Percentiles rank a stretch among this genome's conserved stretches.
phyloP scores from a whole-genome alignment of 2,797 vertebrate genomes.

The Sparus aurata region DNA sequence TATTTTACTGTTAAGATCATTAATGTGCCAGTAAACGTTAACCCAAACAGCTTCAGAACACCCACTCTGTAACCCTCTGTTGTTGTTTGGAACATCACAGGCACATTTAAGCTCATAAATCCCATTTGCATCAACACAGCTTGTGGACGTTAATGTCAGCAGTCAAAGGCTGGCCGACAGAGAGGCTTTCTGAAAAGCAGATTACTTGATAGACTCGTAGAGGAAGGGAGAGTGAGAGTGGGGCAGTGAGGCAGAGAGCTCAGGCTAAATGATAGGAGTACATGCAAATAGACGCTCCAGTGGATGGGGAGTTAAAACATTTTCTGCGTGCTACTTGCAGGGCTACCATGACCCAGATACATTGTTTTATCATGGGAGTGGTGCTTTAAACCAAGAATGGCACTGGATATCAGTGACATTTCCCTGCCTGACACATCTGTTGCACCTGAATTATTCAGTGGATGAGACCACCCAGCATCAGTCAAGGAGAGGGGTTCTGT shows the following conservation, averaged over 20 bases:
- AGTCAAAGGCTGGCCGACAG: constrained; percentile 47
- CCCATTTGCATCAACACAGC: constrained; percentile 43
- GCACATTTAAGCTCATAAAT: constrained; percentile 61
- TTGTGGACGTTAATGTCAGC: constrained; percentile 35
- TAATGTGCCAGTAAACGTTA: constrained; percentile 62
- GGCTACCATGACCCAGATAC: constrained; percentile 81
- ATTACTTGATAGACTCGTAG: constrained; percentile 62
- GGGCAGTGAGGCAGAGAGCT: constrained; percentile 22
- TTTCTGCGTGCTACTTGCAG: constrained; percentile 67
- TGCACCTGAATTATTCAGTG: constrained; percentile 83
- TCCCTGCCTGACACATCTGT: constrained; percentile 76
- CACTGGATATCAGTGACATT: constrained; percentile 80
- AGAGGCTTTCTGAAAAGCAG: constrained; percentile 63
- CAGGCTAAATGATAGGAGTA: constrained; percentile 62
- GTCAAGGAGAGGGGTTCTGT: constrained; percentile 66
- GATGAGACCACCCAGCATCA: constrained; percentile 73
- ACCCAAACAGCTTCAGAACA: constrained; percentile 51
- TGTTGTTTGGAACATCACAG: constrained; percentile 54
- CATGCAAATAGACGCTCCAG: constrained; percentile 70
- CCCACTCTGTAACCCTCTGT: constrained; percentile 37
- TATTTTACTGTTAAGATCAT: constrained; percentile 60
- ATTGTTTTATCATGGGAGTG: constrained; percentile 72
- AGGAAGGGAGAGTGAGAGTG: constrained; percentile 28
- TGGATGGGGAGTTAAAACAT: constrained; percentile 67
- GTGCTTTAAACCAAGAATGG: constrained; percentile 69